Evolutionary conservation across 2,888 invertebrate genomes (phyloP).

Genomic region (Ceramica pisi): DNA sequence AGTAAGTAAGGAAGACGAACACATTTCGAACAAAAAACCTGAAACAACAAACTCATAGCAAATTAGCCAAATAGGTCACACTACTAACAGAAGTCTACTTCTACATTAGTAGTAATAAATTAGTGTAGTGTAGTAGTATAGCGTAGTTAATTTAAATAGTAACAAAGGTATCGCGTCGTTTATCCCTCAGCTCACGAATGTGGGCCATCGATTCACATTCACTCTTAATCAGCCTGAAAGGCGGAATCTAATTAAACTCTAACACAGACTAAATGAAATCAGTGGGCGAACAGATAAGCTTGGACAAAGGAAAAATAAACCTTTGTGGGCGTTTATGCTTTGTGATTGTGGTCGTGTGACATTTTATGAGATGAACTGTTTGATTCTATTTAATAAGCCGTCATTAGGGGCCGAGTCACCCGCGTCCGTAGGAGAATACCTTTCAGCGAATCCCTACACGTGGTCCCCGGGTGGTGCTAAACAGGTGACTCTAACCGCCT

Average conservation of each 20-base stretch:
- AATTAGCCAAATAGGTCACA: constrained; percentile 20
- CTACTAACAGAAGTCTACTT: constrained; percentile 7
- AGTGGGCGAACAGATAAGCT: constrained; percentile 15
- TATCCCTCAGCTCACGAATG: constrained; percentile 51
- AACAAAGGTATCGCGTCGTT: constrained; percentile 50
- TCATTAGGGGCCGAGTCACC: too few species aligned
- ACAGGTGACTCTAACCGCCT: too few species aligned
- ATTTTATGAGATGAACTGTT: too few species aligned
- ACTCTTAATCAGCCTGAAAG: constrained; percentile 65
- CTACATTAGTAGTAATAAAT: constrained; percentile 21
- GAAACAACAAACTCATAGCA: neutral
- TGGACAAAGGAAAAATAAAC: constrained; percentile 15
- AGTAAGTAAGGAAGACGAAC: neutral
- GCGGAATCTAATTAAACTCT: constrained; percentile 63
- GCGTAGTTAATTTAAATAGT: constrained; percentile 53
- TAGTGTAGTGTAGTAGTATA: neutral
- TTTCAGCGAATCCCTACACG: too few species aligned
- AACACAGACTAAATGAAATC: constrained; percentile 43
- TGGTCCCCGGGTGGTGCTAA: too few species aligned
- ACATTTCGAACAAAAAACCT: neutral
- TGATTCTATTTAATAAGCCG: too few species aligned
- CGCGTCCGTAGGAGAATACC: too few species aligned
- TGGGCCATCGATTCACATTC: constrained; percentile 62
- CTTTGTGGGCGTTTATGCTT: neutral
- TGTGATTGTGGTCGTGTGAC: neutral